Evolutionary conservation across 53 echinoderm and acorn worm genomes (phyloP).

Genomic region (Actinopyga echinites): DNA sequence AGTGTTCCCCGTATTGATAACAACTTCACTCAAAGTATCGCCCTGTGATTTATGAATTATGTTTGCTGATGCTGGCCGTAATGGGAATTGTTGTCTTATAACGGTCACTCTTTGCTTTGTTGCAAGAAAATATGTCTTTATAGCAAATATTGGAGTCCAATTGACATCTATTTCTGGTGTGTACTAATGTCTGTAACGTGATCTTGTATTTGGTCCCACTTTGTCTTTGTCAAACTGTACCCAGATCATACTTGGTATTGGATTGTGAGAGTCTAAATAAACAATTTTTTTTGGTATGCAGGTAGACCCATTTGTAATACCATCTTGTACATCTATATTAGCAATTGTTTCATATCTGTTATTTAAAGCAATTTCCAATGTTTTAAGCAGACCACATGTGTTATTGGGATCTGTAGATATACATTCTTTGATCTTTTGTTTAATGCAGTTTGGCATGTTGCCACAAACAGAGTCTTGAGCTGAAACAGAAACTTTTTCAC

Average conservation of each 20-base stretch:
- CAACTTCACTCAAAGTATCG: slow-evolving; percentile 34
- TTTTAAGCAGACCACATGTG: not conserved
- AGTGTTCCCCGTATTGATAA: slow-evolving; percentile 32
- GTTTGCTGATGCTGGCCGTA: slow-evolving; percentile 48
- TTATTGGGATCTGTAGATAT: not conserved
- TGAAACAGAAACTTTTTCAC: not conserved
- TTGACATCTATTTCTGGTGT: not conserved
- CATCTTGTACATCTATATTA: slow-evolving; percentile 42
- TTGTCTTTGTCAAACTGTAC: slow-evolving; percentile 23
- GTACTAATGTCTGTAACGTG: not conserved
- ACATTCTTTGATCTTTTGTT: not conserved
- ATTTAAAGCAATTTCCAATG: not conserved
- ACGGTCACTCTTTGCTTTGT: not conserved
- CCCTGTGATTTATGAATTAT: slow-evolving; percentile 62
- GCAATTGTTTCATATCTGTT: slow-evolving; percentile 17
- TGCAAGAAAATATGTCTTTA: not conserved
- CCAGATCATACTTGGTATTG: slow-evolving; percentile 55
- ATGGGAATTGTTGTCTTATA: slow-evolving; percentile 46
- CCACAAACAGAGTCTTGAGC: slow-evolving; percentile 13
- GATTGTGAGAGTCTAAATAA: not conserved
- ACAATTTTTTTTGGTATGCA: slow-evolving; percentile 25
- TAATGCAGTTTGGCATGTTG: not conserved
- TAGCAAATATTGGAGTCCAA: slow-evolving; percentile 48
- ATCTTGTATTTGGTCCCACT: not conserved
- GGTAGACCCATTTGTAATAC: slow-evolving; percentile 48